phyloP scores from a whole-genome alignment of 2,113 vertebrate genomes.

The Calonectris borealis region DNA sequence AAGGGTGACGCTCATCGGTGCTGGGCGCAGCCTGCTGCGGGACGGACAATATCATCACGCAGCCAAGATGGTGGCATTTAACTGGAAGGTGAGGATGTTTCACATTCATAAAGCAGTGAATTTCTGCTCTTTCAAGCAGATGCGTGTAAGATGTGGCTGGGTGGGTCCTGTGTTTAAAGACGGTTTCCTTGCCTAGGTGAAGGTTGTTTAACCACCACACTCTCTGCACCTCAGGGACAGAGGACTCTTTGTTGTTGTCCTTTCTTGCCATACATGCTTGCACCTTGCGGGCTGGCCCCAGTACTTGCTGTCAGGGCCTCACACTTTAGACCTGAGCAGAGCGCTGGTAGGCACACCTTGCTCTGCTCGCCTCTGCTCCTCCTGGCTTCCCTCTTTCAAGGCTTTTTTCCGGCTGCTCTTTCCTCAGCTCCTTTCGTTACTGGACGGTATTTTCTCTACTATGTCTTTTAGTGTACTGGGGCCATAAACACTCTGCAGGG shows the following conservation, averaged over 20 bases:
- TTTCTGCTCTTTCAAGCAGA: not conserved
- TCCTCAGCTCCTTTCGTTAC: not conserved
- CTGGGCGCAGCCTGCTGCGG: not conserved
- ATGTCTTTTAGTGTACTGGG: not conserved
- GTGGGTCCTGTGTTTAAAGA: not conserved
- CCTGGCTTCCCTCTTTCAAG: not conserved
- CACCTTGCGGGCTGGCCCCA: not conserved
- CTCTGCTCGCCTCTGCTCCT: not conserved
- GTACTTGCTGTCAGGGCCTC: not conserved
- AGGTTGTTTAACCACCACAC: not conserved
- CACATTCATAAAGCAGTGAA: not conserved
- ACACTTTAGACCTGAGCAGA: not conserved
- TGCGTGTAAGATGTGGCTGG: not conserved
- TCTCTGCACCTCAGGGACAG: not conserved
- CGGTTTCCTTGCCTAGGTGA: not conserved
- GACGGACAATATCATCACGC: not conserved
- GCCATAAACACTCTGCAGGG: not conserved
- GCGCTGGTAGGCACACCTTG: not conserved
- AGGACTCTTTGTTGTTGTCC: not conserved
- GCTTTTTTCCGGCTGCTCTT: not conserved
- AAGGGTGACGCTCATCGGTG: not conserved
- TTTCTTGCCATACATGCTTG: not conserved
- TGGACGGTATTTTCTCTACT: not conserved
- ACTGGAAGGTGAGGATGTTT: conserved; percentile 61
- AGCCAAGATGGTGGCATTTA: conserved; percentile 52